Evolutionary conservation across 2,797 vertebrate species (phyloP).

Genomic region (Acipenser ruthenus): DNA sequence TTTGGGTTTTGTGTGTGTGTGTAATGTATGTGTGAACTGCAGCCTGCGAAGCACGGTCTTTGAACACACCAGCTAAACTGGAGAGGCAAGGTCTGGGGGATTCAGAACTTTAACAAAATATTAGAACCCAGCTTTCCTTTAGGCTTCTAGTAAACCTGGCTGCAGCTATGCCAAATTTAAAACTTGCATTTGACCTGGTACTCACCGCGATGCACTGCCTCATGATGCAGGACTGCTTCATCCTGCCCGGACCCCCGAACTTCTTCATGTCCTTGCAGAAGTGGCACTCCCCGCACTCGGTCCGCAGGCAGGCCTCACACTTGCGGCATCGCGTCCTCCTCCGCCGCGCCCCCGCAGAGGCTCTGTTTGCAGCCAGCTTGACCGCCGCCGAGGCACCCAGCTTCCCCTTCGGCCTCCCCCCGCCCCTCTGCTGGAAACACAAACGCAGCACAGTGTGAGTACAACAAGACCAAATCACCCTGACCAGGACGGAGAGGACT

Average conservation of each 20-base stretch:
- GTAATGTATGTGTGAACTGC: neutral
- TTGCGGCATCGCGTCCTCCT: constrained; percentile 83
- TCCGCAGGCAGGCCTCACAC: constrained; percentile 86
- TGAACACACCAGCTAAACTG: no score
- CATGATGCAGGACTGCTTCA: constrained; percentile 89
- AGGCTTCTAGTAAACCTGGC: no score
- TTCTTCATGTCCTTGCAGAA: constrained; percentile 97
- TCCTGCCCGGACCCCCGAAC: constrained; percentile 82
- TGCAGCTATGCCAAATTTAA: no score
- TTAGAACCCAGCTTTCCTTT: no score
- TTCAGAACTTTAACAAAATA: no score
- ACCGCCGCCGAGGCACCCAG: constrained; percentile 75
- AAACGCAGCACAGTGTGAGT: constrained; percentile 14
- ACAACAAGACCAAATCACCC: neutral
- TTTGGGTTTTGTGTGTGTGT: neutral
- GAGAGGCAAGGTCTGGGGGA: no score
- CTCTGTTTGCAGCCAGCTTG: constrained; percentile 79
- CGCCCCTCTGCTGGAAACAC: constrained; percentile 66
- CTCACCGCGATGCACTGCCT: constrained; percentile 86
- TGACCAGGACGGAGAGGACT: no score
- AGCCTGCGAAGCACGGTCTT: no score
- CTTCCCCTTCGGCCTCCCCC: constrained; percentile 84
- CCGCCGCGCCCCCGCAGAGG: constrained; percentile 77
- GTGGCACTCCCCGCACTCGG: constrained; percentile 87
- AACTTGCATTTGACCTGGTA: neutral